A percentile compares a stretch with the other conserved stretches of the same genome.
Evolutionary conservation across 2,888 invertebrate genomes (phyloP).

Genomic region (Aethes cnicana): DNA sequence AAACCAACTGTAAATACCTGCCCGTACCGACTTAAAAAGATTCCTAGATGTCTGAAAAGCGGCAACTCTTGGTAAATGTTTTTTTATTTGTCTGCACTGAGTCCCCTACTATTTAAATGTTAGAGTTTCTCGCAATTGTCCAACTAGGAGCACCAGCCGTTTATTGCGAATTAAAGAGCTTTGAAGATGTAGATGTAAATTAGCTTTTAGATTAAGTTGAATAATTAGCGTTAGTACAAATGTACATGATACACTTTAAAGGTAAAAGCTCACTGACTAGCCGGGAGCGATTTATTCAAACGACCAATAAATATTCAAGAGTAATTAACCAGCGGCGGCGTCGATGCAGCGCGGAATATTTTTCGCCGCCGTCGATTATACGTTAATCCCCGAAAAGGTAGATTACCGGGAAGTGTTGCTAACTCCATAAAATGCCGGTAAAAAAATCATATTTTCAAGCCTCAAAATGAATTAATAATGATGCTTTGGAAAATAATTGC

Average conservation of each 20-base stretch:
- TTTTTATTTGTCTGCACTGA: not conserved
- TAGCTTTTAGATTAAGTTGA: constrained; percentile 35
- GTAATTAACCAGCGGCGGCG: constrained; percentile 73
- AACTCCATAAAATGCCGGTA: constrained; percentile 55
- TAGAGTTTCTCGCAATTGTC: not conserved
- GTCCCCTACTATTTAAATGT: not conserved
- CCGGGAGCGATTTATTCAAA: constrained; percentile 76
- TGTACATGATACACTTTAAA: constrained; percentile 70
- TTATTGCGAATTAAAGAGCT: no score
- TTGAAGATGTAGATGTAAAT: not conserved
- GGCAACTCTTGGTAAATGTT: not conserved
- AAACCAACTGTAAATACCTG: constrained; percentile 19
- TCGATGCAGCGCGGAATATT: constrained; percentile 68
- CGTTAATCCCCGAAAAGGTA: constrained; percentile 71
- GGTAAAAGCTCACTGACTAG: constrained; percentile 72
- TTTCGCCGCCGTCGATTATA: constrained; percentile 67
- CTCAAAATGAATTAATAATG: constrained; percentile 45
- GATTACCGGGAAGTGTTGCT: constrained; percentile 64
- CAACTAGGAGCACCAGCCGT: no score
- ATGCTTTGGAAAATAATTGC: constrained; percentile 43
- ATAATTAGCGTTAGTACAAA: constrained; percentile 59
- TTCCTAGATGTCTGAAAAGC: constrained; percentile 20
- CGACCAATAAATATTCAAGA: constrained; percentile 81
- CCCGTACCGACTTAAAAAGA: constrained; percentile 12
- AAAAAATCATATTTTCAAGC: constrained; percentile 53